These are phyloP conservation scores for Pinctada fucata DNA, from an alignment of 2,888 invertebrate genomes.

Conservation along the genomic window DNA sequence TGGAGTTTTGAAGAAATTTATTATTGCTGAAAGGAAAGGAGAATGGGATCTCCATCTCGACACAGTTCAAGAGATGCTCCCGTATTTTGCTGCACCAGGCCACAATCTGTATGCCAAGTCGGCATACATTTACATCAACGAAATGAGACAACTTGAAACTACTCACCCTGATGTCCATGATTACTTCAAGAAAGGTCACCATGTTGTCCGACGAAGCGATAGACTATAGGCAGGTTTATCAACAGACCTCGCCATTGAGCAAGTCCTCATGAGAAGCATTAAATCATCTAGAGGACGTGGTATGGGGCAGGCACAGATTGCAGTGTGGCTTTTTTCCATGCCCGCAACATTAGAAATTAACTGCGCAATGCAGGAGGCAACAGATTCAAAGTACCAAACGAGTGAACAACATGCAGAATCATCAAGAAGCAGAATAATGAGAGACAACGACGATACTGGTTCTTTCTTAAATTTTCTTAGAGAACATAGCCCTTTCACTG, in stretches of 20 bases:
- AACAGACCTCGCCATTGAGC: constrained; percentile 48
- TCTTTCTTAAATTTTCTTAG: no score
- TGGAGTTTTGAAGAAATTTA: constrained; percentile 34
- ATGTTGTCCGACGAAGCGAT: constrained; percentile 41
- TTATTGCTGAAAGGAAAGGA: constrained; percentile 51
- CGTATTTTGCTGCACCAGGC: constrained; percentile 61
- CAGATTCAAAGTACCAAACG: no score
- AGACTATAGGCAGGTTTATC: constrained; percentile 40
- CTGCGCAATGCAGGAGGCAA: no score
- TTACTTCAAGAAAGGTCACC: constrained; percentile 29
- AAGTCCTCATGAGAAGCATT: constrained; percentile 49
- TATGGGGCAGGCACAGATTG: no score
- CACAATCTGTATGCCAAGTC: constrained; percentile 64
- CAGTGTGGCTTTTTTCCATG: no score
- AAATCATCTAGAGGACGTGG: constrained; percentile 46
- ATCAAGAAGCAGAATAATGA: no score
- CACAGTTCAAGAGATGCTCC: constrained; percentile 50
- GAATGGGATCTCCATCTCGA: constrained; percentile 53
- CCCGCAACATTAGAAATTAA: no score
- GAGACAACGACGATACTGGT: no score
- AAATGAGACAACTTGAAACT: constrained; percentile 31
- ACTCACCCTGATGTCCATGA: constrained; percentile 32
- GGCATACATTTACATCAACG: constrained; percentile 29
- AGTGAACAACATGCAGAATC: no score
- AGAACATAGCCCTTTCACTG: no score